Evolutionary conservation across 2,888 invertebrate species (phyloP).

Genomic region (Argyra leucocephala): DNA sequence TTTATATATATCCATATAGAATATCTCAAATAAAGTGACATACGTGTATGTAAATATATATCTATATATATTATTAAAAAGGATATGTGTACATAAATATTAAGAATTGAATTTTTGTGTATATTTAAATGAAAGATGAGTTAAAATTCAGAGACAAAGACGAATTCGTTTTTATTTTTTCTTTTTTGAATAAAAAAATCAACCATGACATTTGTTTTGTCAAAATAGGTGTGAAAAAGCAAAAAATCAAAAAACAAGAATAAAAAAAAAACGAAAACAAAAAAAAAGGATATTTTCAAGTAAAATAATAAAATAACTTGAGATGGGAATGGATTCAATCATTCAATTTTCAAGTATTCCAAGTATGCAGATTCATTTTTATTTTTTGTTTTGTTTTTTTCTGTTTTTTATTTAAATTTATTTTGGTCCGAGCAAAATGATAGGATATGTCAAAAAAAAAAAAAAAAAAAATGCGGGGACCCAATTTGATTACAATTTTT

Average conservation of each 20-base stretch:
- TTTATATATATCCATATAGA: too few relatives aligned
- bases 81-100: not conserved
- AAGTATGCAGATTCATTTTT: not conserved
- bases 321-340: not conserved
- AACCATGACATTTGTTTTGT: slow-evolving; percentile 1
- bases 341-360: not conserved
- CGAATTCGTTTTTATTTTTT: not conserved
- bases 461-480: not conserved
- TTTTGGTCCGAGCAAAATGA: not conserved
- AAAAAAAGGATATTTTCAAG: not conserved
- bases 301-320: not conserved
- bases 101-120: not conserved
- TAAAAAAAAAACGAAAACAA: not conserved
- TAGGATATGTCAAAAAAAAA: not conserved
- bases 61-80: not conserved
- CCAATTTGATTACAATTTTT: too few relatives aligned
- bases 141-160: not conserved
- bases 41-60: not conserved
- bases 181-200: not conserved
- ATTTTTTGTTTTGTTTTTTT: not conserved
- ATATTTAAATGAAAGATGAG: not conserved
- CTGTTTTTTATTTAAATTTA: not conserved
- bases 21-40: too few relatives aligned
- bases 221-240: not conserved
- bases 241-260: not conserved